These are phyloP conservation scores for Eciton burchellii DNA, from an alignment of 1,140 invertebrate genomes.

Conservation along the genomic window DNA sequence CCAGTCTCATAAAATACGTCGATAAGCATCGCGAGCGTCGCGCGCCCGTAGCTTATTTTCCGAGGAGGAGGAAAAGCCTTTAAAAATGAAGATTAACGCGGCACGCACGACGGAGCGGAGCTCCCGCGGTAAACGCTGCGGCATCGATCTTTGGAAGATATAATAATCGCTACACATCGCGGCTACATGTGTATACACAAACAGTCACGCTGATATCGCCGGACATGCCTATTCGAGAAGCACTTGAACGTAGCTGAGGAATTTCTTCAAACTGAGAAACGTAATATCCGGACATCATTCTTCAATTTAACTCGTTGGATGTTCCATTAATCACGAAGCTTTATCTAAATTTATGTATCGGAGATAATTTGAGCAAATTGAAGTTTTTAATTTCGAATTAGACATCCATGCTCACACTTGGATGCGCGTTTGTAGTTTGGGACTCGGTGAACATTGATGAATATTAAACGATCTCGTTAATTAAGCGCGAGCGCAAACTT, in stretches of 20 bases:
- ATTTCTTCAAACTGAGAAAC: background rate
- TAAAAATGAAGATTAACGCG: constrained; percentile 45
- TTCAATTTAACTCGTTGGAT: constrained; percentile 9
- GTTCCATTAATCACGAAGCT: background rate
- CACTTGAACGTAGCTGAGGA: background rate
- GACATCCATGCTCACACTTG: no score
- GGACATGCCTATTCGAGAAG: background rate
- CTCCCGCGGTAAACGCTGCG: background rate
- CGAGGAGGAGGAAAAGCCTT: constrained; percentile 19
- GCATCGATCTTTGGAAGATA: background rate
- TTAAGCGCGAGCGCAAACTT: no score
- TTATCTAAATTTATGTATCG: constrained; percentile 3
- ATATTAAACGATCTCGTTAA: no score
- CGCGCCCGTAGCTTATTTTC: constrained; percentile 33
- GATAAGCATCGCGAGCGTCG: constrained; percentile 68
- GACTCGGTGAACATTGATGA: no score
- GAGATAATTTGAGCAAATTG: background rate
- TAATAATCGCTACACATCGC: background rate
- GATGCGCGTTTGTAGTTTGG: no score
- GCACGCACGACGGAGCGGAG: background rate
- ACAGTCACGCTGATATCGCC: background rate
- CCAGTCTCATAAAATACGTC: constrained; percentile 66
- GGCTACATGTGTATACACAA: background rate
- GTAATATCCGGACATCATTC: background rate
- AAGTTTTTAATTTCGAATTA: no score